phyloP scores from a whole-genome alignment of 2,888 invertebrate species.

The Busseola fusca region DNA sequence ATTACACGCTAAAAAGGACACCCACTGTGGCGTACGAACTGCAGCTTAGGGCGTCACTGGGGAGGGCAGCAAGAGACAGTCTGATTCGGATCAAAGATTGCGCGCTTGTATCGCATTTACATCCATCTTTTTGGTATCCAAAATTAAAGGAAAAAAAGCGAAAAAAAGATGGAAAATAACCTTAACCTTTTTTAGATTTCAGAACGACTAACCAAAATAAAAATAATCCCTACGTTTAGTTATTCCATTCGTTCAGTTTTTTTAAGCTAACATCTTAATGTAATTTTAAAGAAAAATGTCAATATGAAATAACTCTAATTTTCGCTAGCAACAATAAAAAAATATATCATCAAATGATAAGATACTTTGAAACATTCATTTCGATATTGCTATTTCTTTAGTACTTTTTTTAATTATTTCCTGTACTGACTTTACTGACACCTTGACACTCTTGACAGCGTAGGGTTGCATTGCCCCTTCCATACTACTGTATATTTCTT shows the following conservation, averaged over 20 bases:
- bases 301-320: no score
- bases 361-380: neutral
- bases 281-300: neutral
- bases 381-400: slow-evolving; percentile 18
- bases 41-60: neutral
- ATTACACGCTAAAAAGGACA: neutral
- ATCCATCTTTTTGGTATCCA: neutral
- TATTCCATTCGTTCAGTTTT: neutral
- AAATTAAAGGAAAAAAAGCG: neutral
- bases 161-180: neutral
- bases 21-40: neutral
- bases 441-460: slow-evolving; percentile 52
- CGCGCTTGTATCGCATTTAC: neutral
- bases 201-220: slow-evolving; percentile 16
- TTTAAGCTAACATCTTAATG: neutral
- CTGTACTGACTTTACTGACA: slow-evolving; percentile 29
- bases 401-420: neutral
- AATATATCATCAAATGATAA: neutral
- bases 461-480: slow-evolving; percentile 59
- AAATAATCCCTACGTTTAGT: slow-evolving; percentile 15
- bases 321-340: neutral
- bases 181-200: neutral
- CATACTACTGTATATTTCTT: slow-evolving; percentile 63
- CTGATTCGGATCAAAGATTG: neutral
- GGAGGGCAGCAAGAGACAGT: neutral